Evolutionary conservation across 1,140 invertebrate species (phyloP).

Genomic region (Lepidurus arcticus): DNA sequence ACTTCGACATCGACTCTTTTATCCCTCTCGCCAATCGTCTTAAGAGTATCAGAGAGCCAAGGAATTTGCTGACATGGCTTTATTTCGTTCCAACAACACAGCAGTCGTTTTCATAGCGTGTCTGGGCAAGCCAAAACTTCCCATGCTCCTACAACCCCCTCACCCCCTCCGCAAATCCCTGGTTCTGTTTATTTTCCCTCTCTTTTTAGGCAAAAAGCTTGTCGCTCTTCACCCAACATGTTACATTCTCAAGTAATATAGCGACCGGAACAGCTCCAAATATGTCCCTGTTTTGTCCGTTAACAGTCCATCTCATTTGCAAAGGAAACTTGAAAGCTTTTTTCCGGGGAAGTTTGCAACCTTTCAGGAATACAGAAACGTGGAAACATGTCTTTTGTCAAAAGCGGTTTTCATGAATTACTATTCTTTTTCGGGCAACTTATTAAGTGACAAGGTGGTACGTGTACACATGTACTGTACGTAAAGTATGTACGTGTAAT

Average conservation of each 20-base stretch:
- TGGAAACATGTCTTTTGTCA: too few relatives aligned
- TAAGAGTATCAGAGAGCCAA: slow-evolving; percentile 14
- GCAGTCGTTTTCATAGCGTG: slow-evolving; percentile 2
- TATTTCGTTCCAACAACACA: background rate
- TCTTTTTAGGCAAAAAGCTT: slow-evolving; percentile 11
- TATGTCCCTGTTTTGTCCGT: background rate
- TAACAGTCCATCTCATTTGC: background rate
- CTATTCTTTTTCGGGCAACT: too few relatives aligned
- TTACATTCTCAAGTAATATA: background rate
- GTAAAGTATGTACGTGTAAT: too few relatives aligned
- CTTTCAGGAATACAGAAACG: too few relatives aligned
- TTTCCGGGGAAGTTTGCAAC: background rate
- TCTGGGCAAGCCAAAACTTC: background rate
- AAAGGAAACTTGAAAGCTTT: background rate
- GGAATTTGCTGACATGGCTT: slow-evolving; percentile 12
- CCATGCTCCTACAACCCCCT: too few relatives aligned
- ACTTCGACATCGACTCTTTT: background rate
- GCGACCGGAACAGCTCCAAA: background rate
- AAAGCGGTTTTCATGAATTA: too few relatives aligned
- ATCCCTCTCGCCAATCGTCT: background rate
- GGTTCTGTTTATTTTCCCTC: background rate
- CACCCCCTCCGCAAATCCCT: too few relatives aligned
- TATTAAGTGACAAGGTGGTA: too few relatives aligned
- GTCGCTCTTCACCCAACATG: background rate
- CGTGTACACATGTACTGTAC: too few relatives aligned